Conservation (phyloP, 2,888 invertebrate species). For the Spodoptera littoralis region DNA sequence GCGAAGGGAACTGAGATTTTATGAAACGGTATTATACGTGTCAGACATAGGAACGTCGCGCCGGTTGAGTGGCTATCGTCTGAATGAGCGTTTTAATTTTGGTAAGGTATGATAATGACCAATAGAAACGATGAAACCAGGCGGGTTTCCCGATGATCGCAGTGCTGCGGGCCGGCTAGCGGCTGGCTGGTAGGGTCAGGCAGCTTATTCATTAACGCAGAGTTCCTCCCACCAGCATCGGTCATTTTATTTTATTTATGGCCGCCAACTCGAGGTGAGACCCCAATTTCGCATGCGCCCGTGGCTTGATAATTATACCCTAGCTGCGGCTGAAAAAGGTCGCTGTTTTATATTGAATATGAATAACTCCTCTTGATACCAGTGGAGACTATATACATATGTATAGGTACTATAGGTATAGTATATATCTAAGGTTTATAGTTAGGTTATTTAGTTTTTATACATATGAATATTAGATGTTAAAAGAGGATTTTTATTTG, state of each 20-base stretch:
- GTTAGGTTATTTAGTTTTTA: constrained; percentile 19
- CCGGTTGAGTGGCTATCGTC: constrained; percentile 22
- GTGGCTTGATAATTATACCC: constrained; percentile 86
- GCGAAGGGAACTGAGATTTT: constrained; percentile 36
- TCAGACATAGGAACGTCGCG: background rate
- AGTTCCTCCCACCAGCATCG: constrained; percentile 83
- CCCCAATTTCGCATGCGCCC: constrained; percentile 88
- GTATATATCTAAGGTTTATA: constrained; percentile 23
- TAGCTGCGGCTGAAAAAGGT: constrained; percentile 82
- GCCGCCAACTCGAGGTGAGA: constrained; percentile 85
- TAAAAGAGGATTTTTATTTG: no score
- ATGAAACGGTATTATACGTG: constrained; percentile 22
- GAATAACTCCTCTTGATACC: constrained; percentile 57
- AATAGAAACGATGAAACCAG: constrained; percentile 45
- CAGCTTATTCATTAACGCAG: constrained; percentile 84
- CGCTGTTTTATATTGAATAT: constrained; percentile 83
- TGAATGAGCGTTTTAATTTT: constrained; percentile 13
- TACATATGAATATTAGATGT: constrained; percentile 10
- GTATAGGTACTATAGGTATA: no score
- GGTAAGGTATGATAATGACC: constrained; percentile 29
- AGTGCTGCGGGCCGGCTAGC: constrained; percentile 36
- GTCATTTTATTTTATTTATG: constrained; percentile 88
- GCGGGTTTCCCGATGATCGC: constrained; percentile 40
- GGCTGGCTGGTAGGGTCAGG: constrained; percentile 51
- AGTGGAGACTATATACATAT: constrained; percentile 30